These are phyloP conservation scores for Podabrus alpinus DNA, from an alignment of 2,888 invertebrate species.

Conservation along the genomic window DNA sequence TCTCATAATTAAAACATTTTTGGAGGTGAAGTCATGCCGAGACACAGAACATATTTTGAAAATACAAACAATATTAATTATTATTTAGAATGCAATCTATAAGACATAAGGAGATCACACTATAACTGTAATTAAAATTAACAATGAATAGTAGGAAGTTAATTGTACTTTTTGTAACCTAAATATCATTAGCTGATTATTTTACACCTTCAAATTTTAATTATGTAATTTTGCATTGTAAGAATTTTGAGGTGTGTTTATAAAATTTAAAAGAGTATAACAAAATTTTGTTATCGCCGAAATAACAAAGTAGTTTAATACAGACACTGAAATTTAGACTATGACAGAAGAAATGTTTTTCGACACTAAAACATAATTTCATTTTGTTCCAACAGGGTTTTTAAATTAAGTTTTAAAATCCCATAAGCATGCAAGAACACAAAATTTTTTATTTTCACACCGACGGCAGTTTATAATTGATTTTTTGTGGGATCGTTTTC, in stretches of 20 bases:
- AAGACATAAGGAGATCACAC: background rate
- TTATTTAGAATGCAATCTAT: background rate
- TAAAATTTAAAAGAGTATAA: no score
- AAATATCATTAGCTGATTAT: background rate
- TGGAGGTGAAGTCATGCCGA: background rate
- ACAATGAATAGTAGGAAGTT: conserved; percentile 1
- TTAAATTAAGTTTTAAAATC: background rate
- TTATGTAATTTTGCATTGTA: background rate
- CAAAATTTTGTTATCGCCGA: no score
- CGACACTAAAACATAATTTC: background rate
- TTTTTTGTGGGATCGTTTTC: background rate
- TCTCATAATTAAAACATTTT: background rate
- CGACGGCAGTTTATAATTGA: background rate
- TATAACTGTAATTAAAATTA: background rate
- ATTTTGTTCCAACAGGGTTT: background rate
- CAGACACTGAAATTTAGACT: no score
- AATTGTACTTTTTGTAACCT: background rate
- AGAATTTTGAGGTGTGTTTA: background rate
- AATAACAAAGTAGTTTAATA: no score
- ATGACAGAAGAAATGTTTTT: background rate
- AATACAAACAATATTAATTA: background rate
- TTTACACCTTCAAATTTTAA: background rate
- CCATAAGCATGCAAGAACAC: background rate
- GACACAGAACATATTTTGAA: background rate
- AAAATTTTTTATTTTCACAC: background rate